Evolutionary conservation across 2,113 vertebrate genomes (phyloP).

Genomic region (Pangasianodon hypophthalmus): DNA sequence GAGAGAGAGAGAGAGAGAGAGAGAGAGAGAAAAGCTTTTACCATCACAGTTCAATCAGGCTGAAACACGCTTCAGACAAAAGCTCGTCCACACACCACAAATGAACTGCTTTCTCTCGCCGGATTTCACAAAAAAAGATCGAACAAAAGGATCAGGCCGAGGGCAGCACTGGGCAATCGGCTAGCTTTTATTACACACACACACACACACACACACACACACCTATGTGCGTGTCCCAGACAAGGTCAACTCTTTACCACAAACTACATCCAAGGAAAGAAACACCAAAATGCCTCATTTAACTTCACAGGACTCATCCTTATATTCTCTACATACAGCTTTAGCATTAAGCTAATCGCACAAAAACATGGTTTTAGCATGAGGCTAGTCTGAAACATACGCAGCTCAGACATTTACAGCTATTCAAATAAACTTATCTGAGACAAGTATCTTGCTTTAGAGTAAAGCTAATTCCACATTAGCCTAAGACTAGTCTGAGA

Average conservation of each 20-base stretch:
- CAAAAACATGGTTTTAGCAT: not conserved
- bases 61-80: slow-evolving; percentile 16
- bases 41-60: slow-evolving; percentile 27
- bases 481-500: not conserved
- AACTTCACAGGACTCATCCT: not conserved
- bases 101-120: slow-evolving; percentile 5
- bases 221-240: not conserved
- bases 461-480: not conserved
- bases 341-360: not conserved
- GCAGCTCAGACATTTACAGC: not conserved
- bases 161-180: not conserved
- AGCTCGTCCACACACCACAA: not conserved
- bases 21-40: slow-evolving; percentile 11
- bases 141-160: slow-evolving; percentile 9
- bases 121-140: slow-evolving; percentile 10
- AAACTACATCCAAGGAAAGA: not conserved
- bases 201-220: slow-evolving; percentile 13
- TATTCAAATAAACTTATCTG: not conserved
- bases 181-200: slow-evolving; percentile 4
- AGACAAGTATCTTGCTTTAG: not conserved
- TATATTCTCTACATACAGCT: not conserved
- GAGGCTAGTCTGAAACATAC: not conserved
- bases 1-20: not conserved
- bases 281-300: not conserved
- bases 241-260: not conserved